Evolutionary conservation across 2,888 invertebrate genomes (phyloP), one percentile per base, ranked within the genome.

Genomic region (Lathronympha strigana): DNA sequence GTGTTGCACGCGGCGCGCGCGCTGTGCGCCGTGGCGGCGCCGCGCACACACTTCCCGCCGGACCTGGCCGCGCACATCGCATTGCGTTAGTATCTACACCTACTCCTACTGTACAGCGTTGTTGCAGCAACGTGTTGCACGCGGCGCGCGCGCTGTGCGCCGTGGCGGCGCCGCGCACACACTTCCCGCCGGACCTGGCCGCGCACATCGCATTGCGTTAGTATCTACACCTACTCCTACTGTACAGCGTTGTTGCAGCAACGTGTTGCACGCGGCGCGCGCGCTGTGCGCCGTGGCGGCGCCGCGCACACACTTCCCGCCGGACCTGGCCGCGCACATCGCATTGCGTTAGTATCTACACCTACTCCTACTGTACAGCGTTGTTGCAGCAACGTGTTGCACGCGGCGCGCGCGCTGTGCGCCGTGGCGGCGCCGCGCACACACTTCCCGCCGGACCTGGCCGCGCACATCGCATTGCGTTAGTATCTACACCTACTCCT

Each of bases 1-100:
- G 4, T 28, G 5, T 8, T 28, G 2, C 28, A n/a, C 76, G 93
- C 96, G 68, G 94, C 69, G 94, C 96, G 66, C 89, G 98, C 96
- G 71, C 86, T 98, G 76, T 95, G 96, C 82, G 94, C 95, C 72
- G 93, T 98, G 69, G 96, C 96, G 91, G 95, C 96, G 51, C 94
- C 96, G 74, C 94, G 95, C 75, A 93, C 96, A 81, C 96, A 96
- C 88, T 98, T 96, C 93, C 98, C 98, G 71, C 95, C 97, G 1
- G 96, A 97, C 76, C 94, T 96, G 80, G 98, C 97, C 71, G 97
- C 97, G 64, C 98, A 98, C 80, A 95, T 97, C 86, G 97, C 97
- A 49, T 91, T 98, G 73, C 95, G 98, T 98, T 91, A 95, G 96
- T 85, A 61, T 11, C 1, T 19, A 13, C 13, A 47, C 25, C 2